These are phyloP conservation scores for Helostoma temminkii DNA, from an alignment of 2,797 vertebrate genomes.

Conservation along the genomic window DNA sequence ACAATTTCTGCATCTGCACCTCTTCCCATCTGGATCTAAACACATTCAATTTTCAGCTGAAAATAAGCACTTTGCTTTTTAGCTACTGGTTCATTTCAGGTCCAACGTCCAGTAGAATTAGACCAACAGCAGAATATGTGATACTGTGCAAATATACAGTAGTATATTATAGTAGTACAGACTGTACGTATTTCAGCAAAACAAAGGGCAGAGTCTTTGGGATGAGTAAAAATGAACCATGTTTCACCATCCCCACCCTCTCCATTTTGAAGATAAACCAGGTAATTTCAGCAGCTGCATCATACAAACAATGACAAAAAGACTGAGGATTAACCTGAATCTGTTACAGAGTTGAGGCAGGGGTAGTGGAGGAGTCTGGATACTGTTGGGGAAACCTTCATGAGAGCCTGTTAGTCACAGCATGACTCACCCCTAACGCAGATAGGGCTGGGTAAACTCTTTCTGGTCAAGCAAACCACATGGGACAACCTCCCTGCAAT, in stretches of 20 bases:
- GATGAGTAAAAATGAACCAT: constrained; percentile 10
- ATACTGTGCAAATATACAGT: constrained; percentile 22
- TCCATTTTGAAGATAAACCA: constrained; percentile 35
- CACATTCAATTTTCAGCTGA: not conserved
- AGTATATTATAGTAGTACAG: constrained; percentile 2
- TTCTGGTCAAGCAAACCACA: constrained; percentile 31
- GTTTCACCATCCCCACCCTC: constrained; percentile 23
- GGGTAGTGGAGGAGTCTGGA: constrained; percentile 34
- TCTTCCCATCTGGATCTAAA: not conserved
- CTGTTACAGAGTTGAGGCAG: constrained; percentile 44
- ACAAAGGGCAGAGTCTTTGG: constrained; percentile 3
- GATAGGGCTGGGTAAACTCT: constrained; percentile 37
- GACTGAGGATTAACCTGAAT: constrained; percentile 67
- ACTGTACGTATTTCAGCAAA: constrained; percentile 16
- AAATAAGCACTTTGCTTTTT: not conserved
- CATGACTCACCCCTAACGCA: constrained; percentile 34
- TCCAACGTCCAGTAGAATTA: constrained; percentile 2
- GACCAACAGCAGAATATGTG: constrained; percentile 14
- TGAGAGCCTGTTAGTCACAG: constrained; percentile 59
- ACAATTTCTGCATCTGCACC: not conserved
- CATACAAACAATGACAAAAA: constrained; percentile 41
- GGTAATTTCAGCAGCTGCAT: constrained; percentile 34
- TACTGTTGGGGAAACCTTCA: constrained; percentile 52
- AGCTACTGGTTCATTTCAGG: not conserved
- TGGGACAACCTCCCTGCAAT: constrained; percentile 20